These are phyloP conservation scores for Grammomys surdaster DNA, from an alignment of 2,113 vertebrate species.

Conservation along the genomic window DNA sequence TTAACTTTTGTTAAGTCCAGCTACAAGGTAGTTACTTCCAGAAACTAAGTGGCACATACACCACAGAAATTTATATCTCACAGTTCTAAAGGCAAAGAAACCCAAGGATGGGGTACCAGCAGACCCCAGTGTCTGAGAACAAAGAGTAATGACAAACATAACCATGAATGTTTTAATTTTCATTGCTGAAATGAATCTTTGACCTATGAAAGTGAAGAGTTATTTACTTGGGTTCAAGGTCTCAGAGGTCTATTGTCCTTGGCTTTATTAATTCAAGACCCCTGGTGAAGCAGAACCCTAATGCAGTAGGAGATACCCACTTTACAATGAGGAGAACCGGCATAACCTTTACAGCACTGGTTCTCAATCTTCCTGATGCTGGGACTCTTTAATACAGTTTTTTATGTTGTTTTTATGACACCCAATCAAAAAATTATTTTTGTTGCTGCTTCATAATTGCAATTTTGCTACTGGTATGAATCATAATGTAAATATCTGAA, in stretches of 20 bases:
- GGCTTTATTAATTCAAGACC: background rate
- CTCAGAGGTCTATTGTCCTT: background rate
- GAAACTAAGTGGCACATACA: background rate
- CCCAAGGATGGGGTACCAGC: background rate
- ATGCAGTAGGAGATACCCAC: background rate
- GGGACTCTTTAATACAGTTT: background rate
- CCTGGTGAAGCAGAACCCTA: background rate
- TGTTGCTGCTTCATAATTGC: background rate
- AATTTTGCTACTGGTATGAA: background rate
- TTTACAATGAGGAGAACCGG: background rate
- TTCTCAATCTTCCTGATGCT: background rate
- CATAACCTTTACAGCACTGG: background rate
- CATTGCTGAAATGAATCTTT: background rate
- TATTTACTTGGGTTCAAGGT: background rate
- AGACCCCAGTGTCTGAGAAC: background rate
- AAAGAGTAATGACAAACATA: background rate
- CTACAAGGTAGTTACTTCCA: background rate
- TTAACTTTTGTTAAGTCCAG: constrained; percentile 48
- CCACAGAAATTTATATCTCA: background rate
- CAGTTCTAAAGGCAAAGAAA: background rate
- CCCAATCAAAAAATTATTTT: background rate
- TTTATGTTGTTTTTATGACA: background rate
- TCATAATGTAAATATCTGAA: background rate
- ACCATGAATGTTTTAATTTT: background rate
- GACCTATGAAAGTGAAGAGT: background rate